A percentile compares a stretch with the other conserved stretches of the same genome.
Evolutionary conservation across 2,113 vertebrate species (phyloP).

Genomic region (Burhinus oedicnemus): DNA sequence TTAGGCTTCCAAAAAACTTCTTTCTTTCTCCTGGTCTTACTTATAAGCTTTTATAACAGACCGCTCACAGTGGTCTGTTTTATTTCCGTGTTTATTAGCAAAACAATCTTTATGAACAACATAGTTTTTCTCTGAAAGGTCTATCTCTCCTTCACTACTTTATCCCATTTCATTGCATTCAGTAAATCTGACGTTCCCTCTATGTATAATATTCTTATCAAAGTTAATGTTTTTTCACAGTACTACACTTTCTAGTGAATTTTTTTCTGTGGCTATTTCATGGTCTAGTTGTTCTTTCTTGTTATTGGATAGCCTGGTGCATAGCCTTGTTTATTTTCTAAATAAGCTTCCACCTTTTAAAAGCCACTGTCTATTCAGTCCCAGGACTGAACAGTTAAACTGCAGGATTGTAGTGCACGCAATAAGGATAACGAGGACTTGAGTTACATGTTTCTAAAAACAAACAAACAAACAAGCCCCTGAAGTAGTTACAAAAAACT

Average conservation of each 20-base stretch:
- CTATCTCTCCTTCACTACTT: not conserved
- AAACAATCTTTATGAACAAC: not conserved
- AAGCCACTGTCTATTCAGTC: not conserved
- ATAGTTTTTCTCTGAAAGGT: constrained; percentile 32
- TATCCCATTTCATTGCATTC: not conserved
- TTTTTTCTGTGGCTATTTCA: not conserved
- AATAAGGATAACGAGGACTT: not conserved
- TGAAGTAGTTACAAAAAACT: not conserved
- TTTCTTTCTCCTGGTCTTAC: constrained; percentile 11
- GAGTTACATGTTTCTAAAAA: not conserved
- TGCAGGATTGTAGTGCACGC: not conserved
- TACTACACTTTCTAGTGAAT: not conserved
- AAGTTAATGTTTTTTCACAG: not conserved
- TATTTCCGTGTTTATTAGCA: not conserved
- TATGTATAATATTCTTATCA: not conserved
- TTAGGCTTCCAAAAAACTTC: not conserved
- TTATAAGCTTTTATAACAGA: not conserved
- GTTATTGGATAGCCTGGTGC: not conserved
- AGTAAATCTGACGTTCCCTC: not conserved
- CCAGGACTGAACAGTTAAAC: not conserved
- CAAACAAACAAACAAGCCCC: not conserved
- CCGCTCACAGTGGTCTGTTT: not conserved
- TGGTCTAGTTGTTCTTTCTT: not conserved
- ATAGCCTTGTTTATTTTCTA: not conserved
- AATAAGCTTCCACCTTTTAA: not conserved